Percentiles rank a stretch among this genome's conserved stretches.
Evolutionary conservation across 2,797 vertebrate genomes (phyloP).

Genomic region (Sebastes steindachneri): DNA sequence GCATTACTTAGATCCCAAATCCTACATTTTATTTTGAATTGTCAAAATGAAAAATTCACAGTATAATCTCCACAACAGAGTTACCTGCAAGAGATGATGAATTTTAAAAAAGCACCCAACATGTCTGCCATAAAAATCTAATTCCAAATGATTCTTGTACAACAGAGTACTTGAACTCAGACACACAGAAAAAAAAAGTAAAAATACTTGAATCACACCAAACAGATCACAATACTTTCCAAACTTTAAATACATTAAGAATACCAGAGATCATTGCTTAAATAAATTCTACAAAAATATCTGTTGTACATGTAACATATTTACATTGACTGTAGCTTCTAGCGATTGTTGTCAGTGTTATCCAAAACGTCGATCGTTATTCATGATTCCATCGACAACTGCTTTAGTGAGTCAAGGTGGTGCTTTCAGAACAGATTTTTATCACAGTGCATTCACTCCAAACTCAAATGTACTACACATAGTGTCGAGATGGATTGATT

Average conservation of each 20-base stretch:
- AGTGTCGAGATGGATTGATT: background rate
- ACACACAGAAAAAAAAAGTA: slow-evolving; percentile 49
- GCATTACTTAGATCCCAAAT: slow-evolving; percentile 27
- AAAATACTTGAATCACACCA: slow-evolving; percentile 58
- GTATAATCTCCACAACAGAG: slow-evolving; percentile 53
- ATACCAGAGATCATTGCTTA: slow-evolving; percentile 90
- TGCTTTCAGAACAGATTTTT: background rate
- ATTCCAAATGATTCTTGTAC: slow-evolving; percentile 44
- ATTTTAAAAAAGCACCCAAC: slow-evolving; percentile 53
- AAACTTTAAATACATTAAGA: slow-evolving; percentile 85
- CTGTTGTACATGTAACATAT: slow-evolving; percentile 94
- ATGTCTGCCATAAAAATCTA: slow-evolving; percentile 33
- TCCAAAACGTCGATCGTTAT: background rate
- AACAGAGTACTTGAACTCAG: slow-evolving; percentile 35
- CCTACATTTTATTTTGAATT: slow-evolving; percentile 52
- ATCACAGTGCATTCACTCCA: slow-evolving; percentile 10
- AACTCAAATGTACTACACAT: background rate
- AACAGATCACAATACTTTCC: slow-evolving; percentile 79
- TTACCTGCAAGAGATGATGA: slow-evolving; percentile 40
- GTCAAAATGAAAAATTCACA: slow-evolving; percentile 64
- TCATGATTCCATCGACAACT: background rate
- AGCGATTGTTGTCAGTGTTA: slow-evolving; percentile 45
- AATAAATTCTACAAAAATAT: slow-evolving; percentile 96
- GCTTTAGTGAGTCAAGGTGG: background rate
- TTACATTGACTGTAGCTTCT: slow-evolving; percentile 86